Conservation (phyloP, 2,888 invertebrate species). For the Geotrupes spiniger region DNA sequence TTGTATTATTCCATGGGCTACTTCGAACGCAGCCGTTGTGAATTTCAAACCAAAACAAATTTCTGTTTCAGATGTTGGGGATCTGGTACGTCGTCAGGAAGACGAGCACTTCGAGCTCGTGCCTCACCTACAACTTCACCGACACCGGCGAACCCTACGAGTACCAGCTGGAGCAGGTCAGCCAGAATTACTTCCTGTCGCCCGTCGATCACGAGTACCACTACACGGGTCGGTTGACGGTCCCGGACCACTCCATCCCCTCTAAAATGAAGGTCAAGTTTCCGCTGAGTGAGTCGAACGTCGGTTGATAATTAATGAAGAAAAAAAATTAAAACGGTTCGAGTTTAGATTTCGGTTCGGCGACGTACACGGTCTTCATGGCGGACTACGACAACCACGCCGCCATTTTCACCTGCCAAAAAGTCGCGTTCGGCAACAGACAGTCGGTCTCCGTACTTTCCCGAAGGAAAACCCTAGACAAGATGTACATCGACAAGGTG, state of each 20-base stretch:
- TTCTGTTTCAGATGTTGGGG: constrained; percentile 67
- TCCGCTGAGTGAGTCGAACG: constrained; percentile 77
- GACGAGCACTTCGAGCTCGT: constrained; percentile 76
- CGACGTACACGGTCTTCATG: constrained; percentile 69
- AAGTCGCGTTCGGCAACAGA: constrained; percentile 70
- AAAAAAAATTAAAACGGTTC: constrained; percentile 1
- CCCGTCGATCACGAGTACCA: constrained; percentile 77
- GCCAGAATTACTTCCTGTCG: constrained; percentile 68
- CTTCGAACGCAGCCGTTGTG: too few relatives aligned
- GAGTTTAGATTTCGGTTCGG: constrained; percentile 66
- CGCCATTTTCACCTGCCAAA: constrained; percentile 77
- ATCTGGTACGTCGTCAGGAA: constrained; percentile 81
- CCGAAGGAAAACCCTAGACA: constrained; percentile 68
- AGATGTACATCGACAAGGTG: constrained; percentile 68
- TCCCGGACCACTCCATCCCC: constrained; percentile 63
- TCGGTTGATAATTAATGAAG: too few relatives aligned
- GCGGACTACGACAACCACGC: constrained; percentile 76
- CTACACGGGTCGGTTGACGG: constrained; percentile 68
- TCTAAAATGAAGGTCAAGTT: constrained; percentile 74
- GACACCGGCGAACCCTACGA: constrained; percentile 65
- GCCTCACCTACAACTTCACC: constrained; percentile 77
- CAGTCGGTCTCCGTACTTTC: constrained; percentile 81
- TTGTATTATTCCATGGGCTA: too few relatives aligned
- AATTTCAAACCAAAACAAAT: too few relatives aligned
- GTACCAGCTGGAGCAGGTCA: constrained; percentile 68